Evolutionary conservation across 2,113 vertebrate genomes (phyloP).

Genomic region (mouse (Mus musculus)): DNA sequence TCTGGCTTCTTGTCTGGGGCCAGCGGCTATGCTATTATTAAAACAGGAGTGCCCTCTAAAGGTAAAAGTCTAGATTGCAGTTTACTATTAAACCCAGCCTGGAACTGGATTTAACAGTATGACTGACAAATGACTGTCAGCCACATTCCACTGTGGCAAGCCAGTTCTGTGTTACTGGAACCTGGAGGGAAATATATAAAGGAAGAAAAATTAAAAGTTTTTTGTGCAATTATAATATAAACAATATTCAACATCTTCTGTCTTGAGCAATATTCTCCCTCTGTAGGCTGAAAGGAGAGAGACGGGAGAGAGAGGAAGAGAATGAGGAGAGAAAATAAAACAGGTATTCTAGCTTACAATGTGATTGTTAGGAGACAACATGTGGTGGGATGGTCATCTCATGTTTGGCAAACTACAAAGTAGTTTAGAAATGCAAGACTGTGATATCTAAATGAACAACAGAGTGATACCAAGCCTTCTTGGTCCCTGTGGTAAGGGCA

Average conservation of each 20-base stretch:
- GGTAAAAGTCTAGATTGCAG: slow-evolving; percentile 17
- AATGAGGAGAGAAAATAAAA: background rate
- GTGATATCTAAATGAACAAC: background rate
- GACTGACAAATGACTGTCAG: slow-evolving; percentile 6
- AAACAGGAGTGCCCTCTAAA: slow-evolving; percentile 74
- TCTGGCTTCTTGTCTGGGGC: background rate
- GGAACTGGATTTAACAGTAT: background rate
- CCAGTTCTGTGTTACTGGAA: background rate
- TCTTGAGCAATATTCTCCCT: background rate
- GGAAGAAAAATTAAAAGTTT: background rate
- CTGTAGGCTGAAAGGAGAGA: background rate
- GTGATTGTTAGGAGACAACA: background rate
- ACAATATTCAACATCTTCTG: background rate
- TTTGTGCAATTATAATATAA: background rate
- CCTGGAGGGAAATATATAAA: background rate
- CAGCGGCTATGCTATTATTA: slow-evolving; percentile 47
- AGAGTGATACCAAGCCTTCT: background rate
- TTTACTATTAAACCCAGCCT: background rate
- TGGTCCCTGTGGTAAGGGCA: background rate
- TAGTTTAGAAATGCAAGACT: background rate
- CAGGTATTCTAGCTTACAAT: background rate
- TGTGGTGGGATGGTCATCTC: background rate
- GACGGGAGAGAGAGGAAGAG: no score
- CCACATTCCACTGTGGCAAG: background rate
- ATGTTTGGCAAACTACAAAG: slow-evolving; percentile 22